Evolutionary conservation across 2,888 invertebrate genomes (phyloP).

Genomic region (Salticus scenicus): DNA sequence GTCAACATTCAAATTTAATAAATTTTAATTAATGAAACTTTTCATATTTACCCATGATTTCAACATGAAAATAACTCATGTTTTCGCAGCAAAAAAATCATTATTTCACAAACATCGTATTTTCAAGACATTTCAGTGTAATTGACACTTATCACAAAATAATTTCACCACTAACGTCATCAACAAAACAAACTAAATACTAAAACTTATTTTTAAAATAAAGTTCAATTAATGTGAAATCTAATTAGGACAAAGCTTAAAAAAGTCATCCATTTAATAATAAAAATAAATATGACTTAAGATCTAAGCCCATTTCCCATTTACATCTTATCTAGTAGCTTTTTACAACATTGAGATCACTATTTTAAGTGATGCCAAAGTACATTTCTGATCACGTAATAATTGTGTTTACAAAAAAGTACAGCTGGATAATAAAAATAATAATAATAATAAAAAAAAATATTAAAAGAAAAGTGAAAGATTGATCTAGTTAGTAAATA

Average conservation of each 20-base stretch:
- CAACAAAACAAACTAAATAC: conserved; percentile 13
- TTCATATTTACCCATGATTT: conserved; percentile 55
- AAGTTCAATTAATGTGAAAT: background rate
- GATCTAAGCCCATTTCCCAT: conserved; percentile 35
- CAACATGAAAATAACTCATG: conserved; percentile 57
- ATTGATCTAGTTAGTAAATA: no score
- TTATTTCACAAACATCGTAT: conserved; percentile 27
- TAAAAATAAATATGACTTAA: conserved; percentile 22
- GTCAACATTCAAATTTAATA: background rate
- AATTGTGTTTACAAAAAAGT: background rate
- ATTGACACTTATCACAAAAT: conserved; percentile 8
- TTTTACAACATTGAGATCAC: conserved; percentile 60
- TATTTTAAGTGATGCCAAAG: conserved; percentile 54
- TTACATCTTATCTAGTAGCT: conserved; percentile 59
- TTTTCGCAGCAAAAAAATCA: conserved; percentile 25
- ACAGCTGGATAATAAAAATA: background rate
- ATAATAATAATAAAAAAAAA: no score
- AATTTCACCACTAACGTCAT: background rate
- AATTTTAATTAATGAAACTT: background rate
- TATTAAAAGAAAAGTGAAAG: no score
- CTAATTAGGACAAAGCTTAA: conserved; percentile 1
- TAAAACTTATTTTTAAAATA: background rate
- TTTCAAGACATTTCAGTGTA: conserved; percentile 51
- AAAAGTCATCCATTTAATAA: conserved; percentile 1
- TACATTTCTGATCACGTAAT: background rate